Evolutionary conservation across 2,888 invertebrate species (phyloP), one percentile per base, ranked within the genome.

Genomic region (Oscheius sp.): DNA sequence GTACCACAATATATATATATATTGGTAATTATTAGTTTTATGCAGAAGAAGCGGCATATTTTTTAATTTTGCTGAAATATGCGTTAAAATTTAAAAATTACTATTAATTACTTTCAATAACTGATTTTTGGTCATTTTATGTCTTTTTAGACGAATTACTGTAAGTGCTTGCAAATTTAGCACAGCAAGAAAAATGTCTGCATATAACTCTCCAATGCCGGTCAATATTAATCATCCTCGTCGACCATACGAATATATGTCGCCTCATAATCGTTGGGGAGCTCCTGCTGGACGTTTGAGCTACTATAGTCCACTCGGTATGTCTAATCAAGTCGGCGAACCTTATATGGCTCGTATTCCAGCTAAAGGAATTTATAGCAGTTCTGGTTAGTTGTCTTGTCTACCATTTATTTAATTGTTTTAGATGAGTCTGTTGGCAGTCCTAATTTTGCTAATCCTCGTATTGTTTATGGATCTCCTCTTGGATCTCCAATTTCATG

Each of bases 201-300:
- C 59, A 9, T 59, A 44, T 30, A 41, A 44, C 24, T 59, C 59
- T 9, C 28, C 59, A 3, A 3, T 59, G 28, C 41, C 44, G 24
- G 17, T 59, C 28, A 30, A 44, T 5, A 8, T n/a, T 14, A 28
- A 38, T 57, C 57, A 38, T 24, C 14, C 59, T 41, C 59, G 59
- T 24, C 28, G 26, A n/a, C 14, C 41, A 24, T 59, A 26, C 28
- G 44, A 59, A n/a, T 26, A 24, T 5, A 9, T 4, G 1, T 57
- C 59, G n/a, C 59, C 59, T 12, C 28, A 2, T 12, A 38, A 17
- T 20, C 30, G 32, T 22, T 64, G 64, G 64, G 51, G 51, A 30
- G 38, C 51, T 12, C 33, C 64, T 20, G 64, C 64, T 51, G 64
- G 64, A 9, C 64, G 51, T 24, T 44, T 64, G n/a, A 64, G 36